phyloP scores from a whole-genome alignment of 2,113 vertebrate species.

The Cephalopholis sonnerati region DNA sequence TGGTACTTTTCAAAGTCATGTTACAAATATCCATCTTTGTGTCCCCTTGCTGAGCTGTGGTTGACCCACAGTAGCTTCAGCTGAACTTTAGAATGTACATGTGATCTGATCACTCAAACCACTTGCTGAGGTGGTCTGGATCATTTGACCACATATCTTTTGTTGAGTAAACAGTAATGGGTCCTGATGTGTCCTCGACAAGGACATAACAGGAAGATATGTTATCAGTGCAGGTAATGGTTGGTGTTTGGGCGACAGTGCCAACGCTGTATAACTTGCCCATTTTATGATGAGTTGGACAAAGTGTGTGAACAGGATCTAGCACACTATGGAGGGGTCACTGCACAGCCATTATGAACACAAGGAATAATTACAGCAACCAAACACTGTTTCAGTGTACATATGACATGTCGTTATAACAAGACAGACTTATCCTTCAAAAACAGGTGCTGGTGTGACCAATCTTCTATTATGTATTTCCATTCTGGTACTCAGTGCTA shows the following conservation, averaged over 20 bases:
- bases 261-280: too few relatives aligned
- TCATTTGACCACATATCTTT: too few relatives aligned
- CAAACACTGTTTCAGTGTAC: not conserved
- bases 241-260: not conserved
- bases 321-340: not conserved
- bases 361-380: not conserved
- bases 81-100: not conserved
- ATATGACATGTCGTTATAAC: not conserved
- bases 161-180: too few relatives aligned
- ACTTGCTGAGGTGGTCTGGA: too few relatives aligned
- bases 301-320: too few relatives aligned
- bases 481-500: not conserved
- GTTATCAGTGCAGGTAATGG: too few relatives aligned
- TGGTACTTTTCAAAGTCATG: not conserved
- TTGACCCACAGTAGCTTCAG: not conserved
- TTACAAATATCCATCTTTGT: not conserved
- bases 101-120: too few relatives aligned
- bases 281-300: too few relatives aligned
- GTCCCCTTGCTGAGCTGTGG: conserved; percentile 3
- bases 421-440: not conserved
- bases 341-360: not conserved
- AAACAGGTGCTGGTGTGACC: not conserved
- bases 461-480: not conserved
- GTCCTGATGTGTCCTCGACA: too few relatives aligned
- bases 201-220: too few relatives aligned